Conservation (phyloP, 2,797 vertebrate species). For the Amniataba percoides region DNA sequence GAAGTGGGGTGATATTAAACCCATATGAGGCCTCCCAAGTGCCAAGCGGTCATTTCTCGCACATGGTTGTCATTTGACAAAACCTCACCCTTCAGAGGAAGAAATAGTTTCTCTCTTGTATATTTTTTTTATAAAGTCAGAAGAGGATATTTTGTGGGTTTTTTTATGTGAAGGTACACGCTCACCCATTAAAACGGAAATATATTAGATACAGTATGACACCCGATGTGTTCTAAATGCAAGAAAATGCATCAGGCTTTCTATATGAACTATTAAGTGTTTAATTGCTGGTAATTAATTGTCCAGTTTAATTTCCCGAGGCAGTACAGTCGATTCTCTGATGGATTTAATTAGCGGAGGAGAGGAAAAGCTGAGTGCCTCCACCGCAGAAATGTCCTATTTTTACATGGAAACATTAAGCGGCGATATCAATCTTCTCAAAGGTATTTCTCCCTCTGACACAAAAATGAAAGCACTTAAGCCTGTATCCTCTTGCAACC, state of each 20-base stretch:
- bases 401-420: conserved; percentile 54
- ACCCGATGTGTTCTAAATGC: conserved; percentile 13
- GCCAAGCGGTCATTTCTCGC: conserved; percentile 76
- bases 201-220: conserved; percentile 1
- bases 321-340: conserved; percentile 31
- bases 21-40: conserved; percentile 83
- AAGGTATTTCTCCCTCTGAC: conserved; percentile 63
- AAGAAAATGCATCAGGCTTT: neutral
- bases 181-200: conserved; percentile 11
- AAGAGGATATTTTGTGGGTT: neutral
- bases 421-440: conserved; percentile 61
- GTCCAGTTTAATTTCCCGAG: conserved; percentile 54
- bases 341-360: conserved; percentile 61
- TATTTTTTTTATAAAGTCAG: conserved; percentile 41
- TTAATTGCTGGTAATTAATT: conserved; percentile 60
- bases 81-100: conserved; percentile 58
- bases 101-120: conserved; percentile 37
- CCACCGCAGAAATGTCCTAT: conserved; percentile 30
- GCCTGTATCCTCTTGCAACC: conserved; percentile 74
- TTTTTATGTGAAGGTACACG: neutral
- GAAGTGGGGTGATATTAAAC: conserved; percentile 83
- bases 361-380: conserved; percentile 35
- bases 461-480: conserved; percentile 63
- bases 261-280: conserved; percentile 44
- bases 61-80: conserved; percentile 71